Evolutionary conservation across 2,888 invertebrate genomes (phyloP), one percentile per base, ranked within the genome.

Genomic region (Koerneria pararmatus): DNA sequence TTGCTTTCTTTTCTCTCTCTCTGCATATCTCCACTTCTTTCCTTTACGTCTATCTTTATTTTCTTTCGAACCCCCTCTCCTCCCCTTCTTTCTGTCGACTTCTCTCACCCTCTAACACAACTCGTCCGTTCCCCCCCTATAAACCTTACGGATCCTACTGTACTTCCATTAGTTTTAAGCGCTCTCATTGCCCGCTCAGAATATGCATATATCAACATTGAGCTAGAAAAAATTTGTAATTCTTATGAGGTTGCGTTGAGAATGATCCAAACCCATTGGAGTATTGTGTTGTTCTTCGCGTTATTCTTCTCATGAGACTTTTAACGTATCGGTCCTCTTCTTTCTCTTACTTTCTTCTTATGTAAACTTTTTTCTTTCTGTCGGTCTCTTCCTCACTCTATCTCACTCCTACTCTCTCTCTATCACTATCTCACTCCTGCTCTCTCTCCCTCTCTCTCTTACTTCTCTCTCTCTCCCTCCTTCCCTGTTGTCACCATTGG

Each of bases 141-240:
- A 24, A 24, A 51, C 1, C 51, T 8, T 51, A n/a, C 51, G 22
- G 24, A 51, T n/a, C 11, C 19, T 51, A 22, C 27, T 27, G 2
- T 51, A 22, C 27, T 27, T 51, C 22, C 51, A 51, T 24, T 51
- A 51, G 22, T 51, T 51, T 22, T 51, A 27, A 51, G 22, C 27
- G 51, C 27, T 27, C 11, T 27, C 27, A 22, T 8, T 8, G 22
- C n/a, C 27, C 67, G 69, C 61, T 66, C 69, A 48, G 72, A 74
- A 66, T 57, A 67, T 24, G 72, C 71, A 72, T 31, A 27, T 8
- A 51, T 71, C 46, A 67, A 62, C 35, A 19, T 19, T 51, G 11
- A 15, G 51, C 24, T 22, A n/a, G 11, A 6, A n/a, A n/a, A 51
- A 51, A 22, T 22, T n/a, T n/a, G n/a, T n/a, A n/a, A n/a, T n/a